phyloP scores from a whole-genome alignment of 2,113 vertebrate genomes.

The Nipponia nippon region DNA sequence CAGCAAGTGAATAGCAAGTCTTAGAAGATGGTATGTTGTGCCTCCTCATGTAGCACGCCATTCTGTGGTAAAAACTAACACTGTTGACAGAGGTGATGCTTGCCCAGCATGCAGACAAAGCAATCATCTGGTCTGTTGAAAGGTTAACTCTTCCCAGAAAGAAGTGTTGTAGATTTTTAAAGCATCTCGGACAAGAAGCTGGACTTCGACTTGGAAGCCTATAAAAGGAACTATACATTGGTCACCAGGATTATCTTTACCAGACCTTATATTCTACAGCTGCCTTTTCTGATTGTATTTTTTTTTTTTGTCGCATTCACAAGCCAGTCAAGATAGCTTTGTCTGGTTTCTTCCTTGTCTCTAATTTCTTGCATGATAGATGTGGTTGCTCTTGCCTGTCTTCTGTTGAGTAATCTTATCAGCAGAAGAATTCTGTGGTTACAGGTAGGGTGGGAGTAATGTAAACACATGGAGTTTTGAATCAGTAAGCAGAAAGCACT shows the following conservation, averaged over 20 bases:
- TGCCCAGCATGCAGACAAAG: not conserved
- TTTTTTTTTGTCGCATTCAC: not conserved
- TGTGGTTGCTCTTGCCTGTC: conserved; percentile 4
- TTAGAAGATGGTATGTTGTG: not conserved
- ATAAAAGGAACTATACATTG: not conserved
- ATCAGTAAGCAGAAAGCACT: not conserved
- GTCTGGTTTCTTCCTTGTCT: not conserved
- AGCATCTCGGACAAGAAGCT: not conserved
- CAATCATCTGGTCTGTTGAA: not conserved
- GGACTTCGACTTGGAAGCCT: not conserved
- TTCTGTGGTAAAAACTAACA: not conserved
- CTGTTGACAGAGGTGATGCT: not conserved
- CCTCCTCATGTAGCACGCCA: not conserved
- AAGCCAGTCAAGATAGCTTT: not conserved
- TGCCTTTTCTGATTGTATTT: not conserved
- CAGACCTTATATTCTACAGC: not conserved
- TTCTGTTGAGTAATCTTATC: conserved; percentile 41
- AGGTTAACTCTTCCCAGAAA: not conserved
- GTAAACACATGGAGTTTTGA: not conserved
- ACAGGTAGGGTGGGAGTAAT: not conserved
- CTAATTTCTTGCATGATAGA: conserved; percentile 21
- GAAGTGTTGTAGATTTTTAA: not conserved
- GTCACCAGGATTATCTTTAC: not conserved
- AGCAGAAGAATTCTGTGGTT: conserved; percentile 21
- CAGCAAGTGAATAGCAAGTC: not conserved